Base-by-base conservation (phyloP, 2,113 vertebrate species). In the Genyomyrus donnyi region DNA sequence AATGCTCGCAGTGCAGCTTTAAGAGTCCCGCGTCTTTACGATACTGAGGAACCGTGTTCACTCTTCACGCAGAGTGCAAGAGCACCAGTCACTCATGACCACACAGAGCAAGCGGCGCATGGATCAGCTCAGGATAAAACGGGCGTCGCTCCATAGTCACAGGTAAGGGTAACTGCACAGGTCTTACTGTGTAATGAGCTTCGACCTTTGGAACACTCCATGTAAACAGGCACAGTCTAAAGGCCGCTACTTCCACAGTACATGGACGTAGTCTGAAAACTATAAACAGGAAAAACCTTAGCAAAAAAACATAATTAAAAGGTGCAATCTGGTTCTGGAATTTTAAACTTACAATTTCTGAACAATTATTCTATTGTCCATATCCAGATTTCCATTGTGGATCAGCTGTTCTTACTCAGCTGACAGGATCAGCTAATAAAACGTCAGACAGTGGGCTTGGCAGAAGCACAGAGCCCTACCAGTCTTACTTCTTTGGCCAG, bases 181-280 rank as follows among this genome's bases (percentile, higher is more conserved):
- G 77, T 90, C 88, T 93, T 94, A 94, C 95, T 95, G 94, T 95
- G 92, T 93, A 93, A 95, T 93, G 93, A 95, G 94, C 91, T 90
- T 49, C 9, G 10, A 66, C 66, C 27, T 49, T 46, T 5, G n/a
- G 45, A 80, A 19, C 15, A 39, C 70, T 24, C 10, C n/a, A 11
- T 39, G 70, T 77, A 77, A 77, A 77, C 70, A 77, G 70, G 31
- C 70, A 77, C 31, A 80, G 31, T 80, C 35, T 80, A 80, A 27
- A 31, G 15, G n/a, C 66, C 9, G 1, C 3, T 35, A 15, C 66
- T 35, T 35, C 11, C 13, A 35, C 9, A 31, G 66, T 15, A 35
- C 27, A 35, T n/a, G 31, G 27, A 74, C 4, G 0, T 13, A 74
- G 11, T 11, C 11, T 74, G 31, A 13, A 35, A 74, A 74, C 27